phyloP scores from a whole-genome alignment of 2,113 vertebrate genomes.

The Lepus europaeus region DNA sequence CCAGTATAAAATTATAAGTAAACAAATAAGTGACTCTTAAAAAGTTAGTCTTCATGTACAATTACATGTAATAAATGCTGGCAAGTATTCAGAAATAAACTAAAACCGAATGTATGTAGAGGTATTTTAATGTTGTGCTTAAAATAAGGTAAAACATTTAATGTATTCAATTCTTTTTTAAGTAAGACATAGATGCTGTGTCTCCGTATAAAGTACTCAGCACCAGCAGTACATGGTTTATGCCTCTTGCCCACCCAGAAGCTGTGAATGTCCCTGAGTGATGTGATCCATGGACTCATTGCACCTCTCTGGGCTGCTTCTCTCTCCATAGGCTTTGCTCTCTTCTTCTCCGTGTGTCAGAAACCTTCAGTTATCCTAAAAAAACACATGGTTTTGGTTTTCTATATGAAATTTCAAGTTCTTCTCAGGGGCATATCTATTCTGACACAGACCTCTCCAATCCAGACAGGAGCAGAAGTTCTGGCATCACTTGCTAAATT shows the following conservation, averaged over 20 bases:
- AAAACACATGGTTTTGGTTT: not conserved
- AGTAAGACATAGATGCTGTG: too few species aligned
- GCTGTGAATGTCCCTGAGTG: not conserved
- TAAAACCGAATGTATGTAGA: not conserved
- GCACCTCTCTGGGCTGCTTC: not conserved
- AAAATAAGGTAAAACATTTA: not conserved
- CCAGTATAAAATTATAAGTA: not conserved
- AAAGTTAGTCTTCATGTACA: not conserved
- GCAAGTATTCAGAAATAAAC: not conserved
- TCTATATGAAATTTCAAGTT: not conserved
- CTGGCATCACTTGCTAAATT: not conserved
- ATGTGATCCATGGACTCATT: not conserved
- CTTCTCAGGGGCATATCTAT: not conserved
- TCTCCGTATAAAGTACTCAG: not conserved
- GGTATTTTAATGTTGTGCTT: not conserved
- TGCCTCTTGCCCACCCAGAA: not conserved
- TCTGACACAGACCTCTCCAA: not conserved
- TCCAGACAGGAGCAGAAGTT: conserved; percentile 2
- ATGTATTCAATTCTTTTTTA: not conserved
- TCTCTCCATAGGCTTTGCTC: not conserved
- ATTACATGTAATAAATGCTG: not conserved
- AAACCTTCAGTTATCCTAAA: not conserved
- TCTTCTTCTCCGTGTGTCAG: not conserved
- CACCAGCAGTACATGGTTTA: not conserved
- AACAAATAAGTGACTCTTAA: not conserved